These are phyloP conservation scores for Tringa solitaria DNA, from an alignment of 2,113 vertebrate genomes.

Conservation along the genomic window DNA sequence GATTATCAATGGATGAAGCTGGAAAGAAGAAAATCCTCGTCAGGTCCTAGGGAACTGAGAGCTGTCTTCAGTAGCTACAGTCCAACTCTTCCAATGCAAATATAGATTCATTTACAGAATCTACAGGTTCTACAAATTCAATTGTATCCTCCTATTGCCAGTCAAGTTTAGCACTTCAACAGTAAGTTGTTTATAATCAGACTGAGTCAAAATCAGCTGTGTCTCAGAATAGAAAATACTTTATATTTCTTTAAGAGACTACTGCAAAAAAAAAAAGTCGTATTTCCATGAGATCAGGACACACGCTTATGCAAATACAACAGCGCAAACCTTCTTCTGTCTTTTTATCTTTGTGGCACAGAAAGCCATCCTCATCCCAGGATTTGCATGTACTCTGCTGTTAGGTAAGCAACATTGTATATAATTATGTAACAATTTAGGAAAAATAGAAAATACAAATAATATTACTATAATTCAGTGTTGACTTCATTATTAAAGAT, in stretches of 20 bases:
- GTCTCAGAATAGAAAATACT: conserved; percentile 7
- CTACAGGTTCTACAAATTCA: neutral
- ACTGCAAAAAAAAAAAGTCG: neutral
- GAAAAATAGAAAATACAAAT: neutral
- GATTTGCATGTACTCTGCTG: neutral
- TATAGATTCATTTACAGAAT: neutral
- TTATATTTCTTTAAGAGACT: neutral
- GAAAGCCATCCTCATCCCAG: neutral
- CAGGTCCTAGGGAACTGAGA: neutral
- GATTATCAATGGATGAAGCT: neutral
- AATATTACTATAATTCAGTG: neutral
- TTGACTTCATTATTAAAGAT: neutral
- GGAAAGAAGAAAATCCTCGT: neutral
- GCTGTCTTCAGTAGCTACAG: neutral
- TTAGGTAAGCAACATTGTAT: neutral
- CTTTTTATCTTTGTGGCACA: neutral
- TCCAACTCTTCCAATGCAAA: neutral
- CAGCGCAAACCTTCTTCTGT: neutral
- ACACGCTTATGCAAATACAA: neutral
- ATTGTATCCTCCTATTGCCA: neutral
- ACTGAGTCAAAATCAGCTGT: conserved; percentile 7
- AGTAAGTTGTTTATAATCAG: conserved; percentile 40
- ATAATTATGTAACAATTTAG: neutral
- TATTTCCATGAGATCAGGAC: neutral
- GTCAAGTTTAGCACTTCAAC: conserved; percentile 16